These are phyloP conservation scores for Bombus confusus DNA, from an alignment of 1,140 invertebrate species.

Conservation along the genomic window DNA sequence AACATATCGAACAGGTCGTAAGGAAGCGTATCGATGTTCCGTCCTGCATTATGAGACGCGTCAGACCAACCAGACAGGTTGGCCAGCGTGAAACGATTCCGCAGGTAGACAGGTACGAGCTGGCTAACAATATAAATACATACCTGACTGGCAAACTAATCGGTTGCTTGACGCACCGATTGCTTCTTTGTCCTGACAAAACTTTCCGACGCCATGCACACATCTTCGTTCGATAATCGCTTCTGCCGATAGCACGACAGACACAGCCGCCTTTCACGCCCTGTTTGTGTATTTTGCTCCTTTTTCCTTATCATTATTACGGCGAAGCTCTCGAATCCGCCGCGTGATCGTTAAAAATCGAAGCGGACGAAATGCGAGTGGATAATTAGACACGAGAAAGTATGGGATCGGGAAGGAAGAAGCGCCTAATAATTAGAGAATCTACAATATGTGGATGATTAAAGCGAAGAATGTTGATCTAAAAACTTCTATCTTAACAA, in stretches of 20 bases:
- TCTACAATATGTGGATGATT: not conserved
- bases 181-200: not conserved
- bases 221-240: slow-evolving; percentile 30
- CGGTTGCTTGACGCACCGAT: slow-evolving; percentile 6
- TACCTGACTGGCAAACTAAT: slow-evolving; percentile 27
- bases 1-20: not conserved
- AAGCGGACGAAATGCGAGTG: slow-evolving; percentile 11
- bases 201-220: not conserved
- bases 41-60: slow-evolving; percentile 25
- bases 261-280: not conserved
- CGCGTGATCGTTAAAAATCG: slow-evolving; percentile 29
- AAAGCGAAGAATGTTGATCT: not conserved
- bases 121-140: slow-evolving; percentile 41
- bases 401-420: not conserved
- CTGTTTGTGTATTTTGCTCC: slow-evolving; percentile 10
- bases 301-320: slow-evolving; percentile 48
- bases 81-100: slow-evolving; percentile 33
- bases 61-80: slow-evolving; percentile 27
- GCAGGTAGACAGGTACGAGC: slow-evolving; percentile 22
- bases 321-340: slow-evolving; percentile 13
- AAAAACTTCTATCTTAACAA: not conserved
- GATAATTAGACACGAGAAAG: slow-evolving; percentile 49
- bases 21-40: slow-evolving; percentile 24
- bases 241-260: slow-evolving; percentile 18
- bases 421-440: slow-evolving; percentile 36